Conservation (phyloP, 1,140 invertebrate genomes). For the Apis cerana region DNA sequence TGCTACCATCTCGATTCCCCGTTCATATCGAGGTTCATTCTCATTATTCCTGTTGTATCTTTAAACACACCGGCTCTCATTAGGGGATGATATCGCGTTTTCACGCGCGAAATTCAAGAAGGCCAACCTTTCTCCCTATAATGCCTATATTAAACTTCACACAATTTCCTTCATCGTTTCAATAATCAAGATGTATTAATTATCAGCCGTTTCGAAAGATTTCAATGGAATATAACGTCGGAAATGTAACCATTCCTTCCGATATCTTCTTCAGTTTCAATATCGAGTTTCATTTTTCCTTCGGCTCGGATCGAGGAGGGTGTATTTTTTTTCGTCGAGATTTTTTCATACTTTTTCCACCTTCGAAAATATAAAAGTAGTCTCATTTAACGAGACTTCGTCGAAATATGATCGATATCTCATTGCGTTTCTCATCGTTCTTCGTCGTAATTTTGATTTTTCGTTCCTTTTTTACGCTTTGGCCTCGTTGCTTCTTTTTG, state of each 20-base stretch:
- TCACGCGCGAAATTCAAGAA: constrained; percentile 24
- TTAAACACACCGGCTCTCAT: constrained; percentile 17
- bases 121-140: constrained; percentile 18
- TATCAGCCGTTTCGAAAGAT: neutral
- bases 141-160: constrained; percentile 18
- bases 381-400: constrained; percentile 15
- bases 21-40: neutral
- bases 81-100: constrained; percentile 23
- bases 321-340: neutral
- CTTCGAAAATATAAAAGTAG: neutral
- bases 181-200: constrained; percentile 26
- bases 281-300: neutral
- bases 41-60: constrained; percentile 40
- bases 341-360: neutral
- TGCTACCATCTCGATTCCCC: constrained; percentile 21
- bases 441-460: neutral
- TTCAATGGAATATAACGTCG: neutral
- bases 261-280: neutral
- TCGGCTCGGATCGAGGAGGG: neutral
- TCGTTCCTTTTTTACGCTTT: neutral
- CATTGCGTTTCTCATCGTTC: neutral
- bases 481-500: neutral
- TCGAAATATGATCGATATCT: constrained; percentile 7
- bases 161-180: constrained; percentile 14
- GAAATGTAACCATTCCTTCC: neutral